Conservation (phyloP, 2,797 vertebrate species). For the Poeciliopsis presidionis region DNA sequence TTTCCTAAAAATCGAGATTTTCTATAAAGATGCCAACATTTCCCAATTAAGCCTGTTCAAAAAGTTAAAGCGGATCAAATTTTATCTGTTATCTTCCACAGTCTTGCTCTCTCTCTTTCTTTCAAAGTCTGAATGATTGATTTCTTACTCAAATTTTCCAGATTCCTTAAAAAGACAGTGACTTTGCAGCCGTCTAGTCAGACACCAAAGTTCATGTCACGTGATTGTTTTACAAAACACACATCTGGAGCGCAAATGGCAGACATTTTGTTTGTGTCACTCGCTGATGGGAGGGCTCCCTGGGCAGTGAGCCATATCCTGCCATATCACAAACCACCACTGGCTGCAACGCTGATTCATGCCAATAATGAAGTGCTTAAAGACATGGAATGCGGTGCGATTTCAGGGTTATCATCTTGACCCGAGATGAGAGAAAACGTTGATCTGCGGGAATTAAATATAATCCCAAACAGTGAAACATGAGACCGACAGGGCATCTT, state of each 20-base stretch:
- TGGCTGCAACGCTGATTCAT: conserved; percentile 62
- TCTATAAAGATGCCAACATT: background rate
- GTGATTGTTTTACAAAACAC: background rate
- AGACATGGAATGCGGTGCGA: conserved; percentile 59
- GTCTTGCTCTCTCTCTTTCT: background rate
- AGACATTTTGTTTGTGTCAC: background rate
- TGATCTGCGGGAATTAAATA: conserved; percentile 68
- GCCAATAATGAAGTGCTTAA: conserved; percentile 66
- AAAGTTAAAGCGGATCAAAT: background rate
- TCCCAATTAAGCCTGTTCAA: background rate
- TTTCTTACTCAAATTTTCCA: background rate
- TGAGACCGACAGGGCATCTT: conserved; percentile 57
- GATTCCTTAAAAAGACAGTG: background rate
- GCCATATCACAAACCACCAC: background rate
- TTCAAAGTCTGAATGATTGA: background rate
- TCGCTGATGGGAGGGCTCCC: background rate
- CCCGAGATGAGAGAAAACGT: conserved; percentile 65
- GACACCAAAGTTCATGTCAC: background rate
- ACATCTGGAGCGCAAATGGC: background rate
- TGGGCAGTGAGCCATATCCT: background rate
- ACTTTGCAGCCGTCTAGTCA: background rate
- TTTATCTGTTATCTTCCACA: background rate
- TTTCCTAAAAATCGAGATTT: background rate
- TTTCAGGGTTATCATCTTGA: conserved; percentile 76
- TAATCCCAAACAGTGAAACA: conserved; percentile 76